These are phyloP conservation scores for Todiramphus saurophagus DNA, from an alignment of 2,113 vertebrate genomes.

Conservation along the genomic window DNA sequence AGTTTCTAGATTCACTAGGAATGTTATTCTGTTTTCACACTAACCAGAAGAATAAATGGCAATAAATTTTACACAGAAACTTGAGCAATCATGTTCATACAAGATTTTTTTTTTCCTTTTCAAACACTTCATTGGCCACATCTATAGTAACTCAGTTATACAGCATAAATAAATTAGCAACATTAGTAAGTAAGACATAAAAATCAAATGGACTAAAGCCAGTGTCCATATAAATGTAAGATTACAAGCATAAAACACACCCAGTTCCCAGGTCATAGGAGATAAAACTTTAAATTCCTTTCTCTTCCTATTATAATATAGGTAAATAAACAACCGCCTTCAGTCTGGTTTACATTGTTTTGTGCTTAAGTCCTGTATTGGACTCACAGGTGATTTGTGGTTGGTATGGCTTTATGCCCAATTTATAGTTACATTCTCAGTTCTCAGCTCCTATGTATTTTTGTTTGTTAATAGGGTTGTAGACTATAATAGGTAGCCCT, in stretches of 20 bases:
- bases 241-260: neutral
- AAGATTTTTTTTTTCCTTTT: neutral
- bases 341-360: neutral
- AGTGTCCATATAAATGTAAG: neutral
- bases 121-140: neutral
- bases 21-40: neutral
- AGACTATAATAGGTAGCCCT: neutral
- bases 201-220: neutral
- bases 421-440: neutral
- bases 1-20: neutral
- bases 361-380: neutral
- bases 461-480: neutral
- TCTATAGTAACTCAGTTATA: neutral
- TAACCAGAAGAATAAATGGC: neutral
- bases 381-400: neutral
- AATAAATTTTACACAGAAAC: neutral
- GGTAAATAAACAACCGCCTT: neutral
- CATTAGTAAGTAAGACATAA: neutral
- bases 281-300: neutral
- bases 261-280: neutral
- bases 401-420: neutral
- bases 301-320: no score
- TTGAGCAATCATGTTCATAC: neutral
- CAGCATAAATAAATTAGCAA: neutral
- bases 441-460: neutral